phyloP scores from a whole-genome alignment of 1,140 invertebrate genomes.

The Drosophila quadrilineata region DNA sequence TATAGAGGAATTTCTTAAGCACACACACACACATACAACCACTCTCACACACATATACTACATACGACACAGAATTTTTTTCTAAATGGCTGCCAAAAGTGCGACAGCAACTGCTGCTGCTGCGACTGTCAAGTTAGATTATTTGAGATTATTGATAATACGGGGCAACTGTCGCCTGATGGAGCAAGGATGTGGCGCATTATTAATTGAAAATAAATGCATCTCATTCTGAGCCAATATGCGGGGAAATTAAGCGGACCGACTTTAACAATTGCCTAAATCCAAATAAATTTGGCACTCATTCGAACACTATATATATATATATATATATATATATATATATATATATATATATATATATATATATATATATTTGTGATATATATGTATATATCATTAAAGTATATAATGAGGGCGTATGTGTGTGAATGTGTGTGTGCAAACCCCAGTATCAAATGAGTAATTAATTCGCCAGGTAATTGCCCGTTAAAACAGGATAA shows the following conservation, averaged over 20 bases:
- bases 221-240: conserved; percentile 46
- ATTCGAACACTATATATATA: background rate
- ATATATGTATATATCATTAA: too few relatives aligned
- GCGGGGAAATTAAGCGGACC: conserved; percentile 47
- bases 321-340: too few relatives aligned
- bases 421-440: too few relatives aligned
- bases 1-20: conserved; percentile 48
- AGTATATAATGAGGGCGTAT: too few relatives aligned
- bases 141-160: conserved; percentile 72
- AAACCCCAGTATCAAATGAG: too few relatives aligned
- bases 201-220: conserved; percentile 74
- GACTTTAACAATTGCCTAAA: conserved; percentile 26
- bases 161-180: conserved; percentile 65
- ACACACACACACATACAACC: conserved; percentile 15
- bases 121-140: conserved; percentile 57
- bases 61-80: too few relatives aligned
- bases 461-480: too few relatives aligned
- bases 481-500: too few relatives aligned
- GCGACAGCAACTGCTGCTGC: background rate
- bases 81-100: conserved; percentile 48
- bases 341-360: too few relatives aligned
- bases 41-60: background rate
- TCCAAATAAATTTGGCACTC: too few relatives aligned
- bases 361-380: too few relatives aligned
- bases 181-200: conserved; percentile 54